These are phyloP conservation scores for Laupala kohalensis DNA, from an alignment of 1,140 invertebrate genomes.

Conservation along the genomic window DNA sequence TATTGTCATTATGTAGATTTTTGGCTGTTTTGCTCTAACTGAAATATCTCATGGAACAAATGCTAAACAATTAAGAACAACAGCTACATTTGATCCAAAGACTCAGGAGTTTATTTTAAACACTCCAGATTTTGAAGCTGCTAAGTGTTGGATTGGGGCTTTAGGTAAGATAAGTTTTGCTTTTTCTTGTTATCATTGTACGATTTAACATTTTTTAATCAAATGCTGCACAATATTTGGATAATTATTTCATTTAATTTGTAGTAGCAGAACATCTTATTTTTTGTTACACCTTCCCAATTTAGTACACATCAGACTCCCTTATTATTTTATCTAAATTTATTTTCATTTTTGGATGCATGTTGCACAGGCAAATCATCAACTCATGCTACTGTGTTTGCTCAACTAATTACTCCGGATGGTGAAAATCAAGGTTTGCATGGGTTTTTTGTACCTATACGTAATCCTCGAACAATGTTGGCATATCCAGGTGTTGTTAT, in stretches of 20 bases:
- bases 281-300: no score
- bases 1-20: constrained; percentile 27
- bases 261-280: no score
- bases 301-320: no score
- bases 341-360: no score
- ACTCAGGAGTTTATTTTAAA: constrained; percentile 67
- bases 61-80: constrained; percentile 66
- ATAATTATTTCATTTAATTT: no score
- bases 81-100: constrained; percentile 59
- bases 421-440: constrained; percentile 41
- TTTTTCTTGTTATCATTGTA: no score
- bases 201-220: no score
- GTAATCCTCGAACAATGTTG: constrained; percentile 36
- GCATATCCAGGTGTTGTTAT: constrained; percentile 38
- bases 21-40: constrained; percentile 68
- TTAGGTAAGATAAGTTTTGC: constrained; percentile 28
- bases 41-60: constrained; percentile 79
- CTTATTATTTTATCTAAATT: no score
- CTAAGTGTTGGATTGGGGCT: constrained; percentile 71
- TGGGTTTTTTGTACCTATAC: constrained; percentile 40
- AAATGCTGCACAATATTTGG: no score
- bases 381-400: constrained; percentile 43
- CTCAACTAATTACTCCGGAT: constrained; percentile 43
- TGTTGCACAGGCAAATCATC: constrained; percentile 37
- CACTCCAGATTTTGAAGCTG: constrained; percentile 70